Base-by-base conservation (phyloP, 2,888 invertebrate species). In the Thelaira solivaga region DNA sequence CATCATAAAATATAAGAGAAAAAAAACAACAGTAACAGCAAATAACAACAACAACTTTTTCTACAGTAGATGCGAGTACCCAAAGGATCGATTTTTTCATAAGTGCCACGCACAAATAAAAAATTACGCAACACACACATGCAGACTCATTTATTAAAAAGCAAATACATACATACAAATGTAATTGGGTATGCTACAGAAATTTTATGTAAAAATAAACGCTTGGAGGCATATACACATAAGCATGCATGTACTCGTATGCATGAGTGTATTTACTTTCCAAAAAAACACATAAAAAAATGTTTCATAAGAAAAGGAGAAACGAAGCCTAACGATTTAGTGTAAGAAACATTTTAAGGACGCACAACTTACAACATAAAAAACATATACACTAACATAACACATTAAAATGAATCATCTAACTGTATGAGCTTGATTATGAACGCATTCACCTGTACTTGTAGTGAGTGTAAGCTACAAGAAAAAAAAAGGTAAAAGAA, bases 401-500 rank as follows among this genome's bases (percentile, higher is more conserved):
- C n/a, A n/a, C n/a, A n/a, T n/a, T n/a, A n/a, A n/a, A n/a, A n/a
- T 31, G 31, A 31, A 31, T n/a, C n/a, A 31, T 31, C 8, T 7
- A 31, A 31, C 8, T 31, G 31, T 34, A 2, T 34, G 34, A n/a
- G 34, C 11, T 11, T 11, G 34, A 7, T 4, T 34, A n/a, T n/a
- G 11, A 34, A 3, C 1, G n/a, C n/a, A 7, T 11, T n/a, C 6
- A 6, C 8, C 2, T n/a, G 7, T 47, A 43, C 26, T 26, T 0
- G 18, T 34, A n/a, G 13, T 20, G 49, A 13, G 26, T 43, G 51
- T n/a, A 51, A 31, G 39, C 51, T n/a, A n/a, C n/a, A 41, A 53
- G 62, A 45, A 45, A 62, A 53, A 45, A 71, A 61, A 59, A 43
- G 51, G 41, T 24, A 49, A 51, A n/a, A 49, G 29, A n/a, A n/a